Percentiles rank a stretch among this genome's conserved stretches.
phyloP scores from a whole-genome alignment of 2,888 invertebrate genomes.

The Lithophane socia region DNA sequence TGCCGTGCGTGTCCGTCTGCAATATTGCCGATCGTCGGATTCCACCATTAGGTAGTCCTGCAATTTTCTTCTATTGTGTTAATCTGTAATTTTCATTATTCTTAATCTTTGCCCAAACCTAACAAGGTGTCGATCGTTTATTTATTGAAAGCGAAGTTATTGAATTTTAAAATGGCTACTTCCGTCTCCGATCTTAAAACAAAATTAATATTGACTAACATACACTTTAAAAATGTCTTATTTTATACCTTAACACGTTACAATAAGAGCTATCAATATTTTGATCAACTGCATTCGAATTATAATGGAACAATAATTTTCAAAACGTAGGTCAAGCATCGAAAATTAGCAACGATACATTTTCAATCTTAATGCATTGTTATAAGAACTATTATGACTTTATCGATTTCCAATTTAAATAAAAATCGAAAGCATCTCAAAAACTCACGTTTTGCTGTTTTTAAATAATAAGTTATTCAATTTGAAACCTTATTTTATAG shows the following conservation, averaged over 20 bases:
- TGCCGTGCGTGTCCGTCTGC: too few relatives aligned
- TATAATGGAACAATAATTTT: conserved; percentile 34
- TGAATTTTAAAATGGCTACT: conserved; percentile 83
- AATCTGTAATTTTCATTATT: not conserved
- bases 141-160: conserved; percentile 81
- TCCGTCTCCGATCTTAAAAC: conserved; percentile 64
- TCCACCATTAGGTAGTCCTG: too few relatives aligned
- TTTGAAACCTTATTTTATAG: conserved; percentile 7
- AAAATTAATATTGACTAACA: conserved; percentile 9
- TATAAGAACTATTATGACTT: conserved; percentile 35
- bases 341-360: conserved; percentile 40
- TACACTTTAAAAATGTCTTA: too few relatives aligned
- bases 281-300: not conserved
- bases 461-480: conserved; percentile 1
- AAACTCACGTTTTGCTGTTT: conserved; percentile 1
- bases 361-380: conserved; percentile 55
- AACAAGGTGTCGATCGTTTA: conserved; percentile 85
- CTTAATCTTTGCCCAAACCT: conserved; percentile 74
- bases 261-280: conserved; percentile 1
- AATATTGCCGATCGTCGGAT: too few relatives aligned
- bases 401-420: conserved; percentile 28
- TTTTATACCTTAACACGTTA: too few relatives aligned
- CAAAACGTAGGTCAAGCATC: conserved; percentile 51
- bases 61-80: not conserved
- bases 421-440: conserved; percentile 31